These are phyloP conservation scores for Macrotis lagotis DNA, from an alignment of 2,113 vertebrate species.

Conservation along the genomic window DNA sequence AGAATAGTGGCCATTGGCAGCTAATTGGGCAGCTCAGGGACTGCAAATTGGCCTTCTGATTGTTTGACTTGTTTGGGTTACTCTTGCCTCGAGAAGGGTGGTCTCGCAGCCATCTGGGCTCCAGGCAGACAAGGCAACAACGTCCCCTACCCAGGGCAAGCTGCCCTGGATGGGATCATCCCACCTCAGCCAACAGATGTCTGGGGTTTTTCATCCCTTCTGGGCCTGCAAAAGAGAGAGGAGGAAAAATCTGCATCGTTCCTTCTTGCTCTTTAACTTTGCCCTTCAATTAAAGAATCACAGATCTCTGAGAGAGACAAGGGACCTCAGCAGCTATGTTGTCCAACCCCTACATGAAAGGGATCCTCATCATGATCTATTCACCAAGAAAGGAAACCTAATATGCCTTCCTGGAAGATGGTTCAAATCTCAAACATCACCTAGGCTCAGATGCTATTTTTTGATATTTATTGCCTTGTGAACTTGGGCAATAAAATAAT, in stretches of 20 bases:
- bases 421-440: too few relatives aligned
- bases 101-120: background rate
- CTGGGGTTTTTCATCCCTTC: accelerated
- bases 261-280: background rate
- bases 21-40: background rate
- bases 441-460: background rate
- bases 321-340: too few relatives aligned
- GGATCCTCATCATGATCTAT: too few relatives aligned
- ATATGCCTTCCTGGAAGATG: too few relatives aligned
- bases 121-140: background rate
- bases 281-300: background rate
- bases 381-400: too few relatives aligned
- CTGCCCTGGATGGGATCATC: accelerated
- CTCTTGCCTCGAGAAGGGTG: accelerated
- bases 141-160: background rate
- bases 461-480: background rate
- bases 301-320: too few relatives aligned
- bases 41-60: accelerated
- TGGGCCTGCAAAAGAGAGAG: accelerated
- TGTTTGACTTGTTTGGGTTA: background rate
- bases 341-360: too few relatives aligned
- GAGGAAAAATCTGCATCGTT: accelerated
- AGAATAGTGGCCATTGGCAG: background rate
- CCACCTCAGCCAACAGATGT: background rate
- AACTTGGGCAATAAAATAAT: background rate